Evolutionary conservation across 2,113 vertebrate genomes (phyloP), one percentile per base, ranked within the genome.

Genomic region (Pygoscelis antarcticus): DNA sequence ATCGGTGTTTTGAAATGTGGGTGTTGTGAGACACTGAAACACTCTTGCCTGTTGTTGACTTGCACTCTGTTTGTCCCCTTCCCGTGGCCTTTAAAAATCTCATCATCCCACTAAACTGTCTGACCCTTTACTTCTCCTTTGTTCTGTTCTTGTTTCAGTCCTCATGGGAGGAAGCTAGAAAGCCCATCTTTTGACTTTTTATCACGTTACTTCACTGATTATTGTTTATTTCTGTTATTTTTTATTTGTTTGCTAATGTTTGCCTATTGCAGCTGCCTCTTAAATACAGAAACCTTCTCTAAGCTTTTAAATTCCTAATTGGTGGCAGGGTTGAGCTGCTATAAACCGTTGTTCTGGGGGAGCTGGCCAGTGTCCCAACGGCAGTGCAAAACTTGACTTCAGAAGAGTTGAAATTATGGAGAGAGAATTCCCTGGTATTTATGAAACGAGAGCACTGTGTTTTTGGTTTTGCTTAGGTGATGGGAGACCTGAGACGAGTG

Each of bases 1-100:
- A 15, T 55, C 5, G 2, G 2, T 3, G 38, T 12, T 86, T 80
- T 22, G 4, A 71, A 47, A 32, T 6, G 7, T 0, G 3, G 3
- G 6, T 13, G 0, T 36, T 26, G 36, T 5, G 71, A 42, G 44
- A 13, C n/a, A 1, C 34, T 11, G 16, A 11, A 16, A 13, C 3
- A 3, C 64, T 64, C 42, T 16, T 38, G 7, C 47, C 23, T 0
- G 0, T 9, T 49, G 75, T 78, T 70, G 83, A 14, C 52, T 62
- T 38, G 26, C 22, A 4, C 46, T 87, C 38, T 15, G 44, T 72
- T 94, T 82, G 13, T 78, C 81, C 36, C n/a, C 15, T 38, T 68
- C 46, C 44, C 0, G 16, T 25, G 83, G 83, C 71, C 83, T 69
- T 65, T 6, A 20, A 57, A 69, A 38, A 34, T 51, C 60, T 76